phyloP scores from a whole-genome alignment of 1,140 invertebrate genomes.

The Drosophila suzukii region DNA sequence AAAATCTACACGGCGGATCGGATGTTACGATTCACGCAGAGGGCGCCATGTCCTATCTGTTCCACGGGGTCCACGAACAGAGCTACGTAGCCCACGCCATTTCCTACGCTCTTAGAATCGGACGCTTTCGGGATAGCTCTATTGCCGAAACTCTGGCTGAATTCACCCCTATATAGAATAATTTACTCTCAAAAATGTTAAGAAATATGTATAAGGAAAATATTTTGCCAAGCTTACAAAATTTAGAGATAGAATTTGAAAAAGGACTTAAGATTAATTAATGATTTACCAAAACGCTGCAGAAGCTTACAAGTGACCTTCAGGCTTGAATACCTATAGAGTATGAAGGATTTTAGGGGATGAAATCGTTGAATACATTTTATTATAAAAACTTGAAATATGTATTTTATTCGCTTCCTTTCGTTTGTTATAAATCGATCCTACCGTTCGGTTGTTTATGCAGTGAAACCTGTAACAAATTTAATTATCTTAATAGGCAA shows the following conservation, averaged over 20 bases:
- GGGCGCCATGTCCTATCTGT: constrained; percentile 93
- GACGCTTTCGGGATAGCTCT: constrained; percentile 84
- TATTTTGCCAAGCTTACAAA: constrained; percentile 12
- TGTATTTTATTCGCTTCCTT: no score
- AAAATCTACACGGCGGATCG: constrained; percentile 92
- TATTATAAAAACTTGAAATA: neutral
- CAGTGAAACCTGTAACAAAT: neutral
- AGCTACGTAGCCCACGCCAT: constrained; percentile 95
- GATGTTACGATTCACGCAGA: constrained; percentile 94
- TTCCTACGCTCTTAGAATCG: constrained; percentile 90
- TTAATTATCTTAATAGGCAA: constrained; percentile 1
- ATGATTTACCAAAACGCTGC: neutral
- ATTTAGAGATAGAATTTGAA: neutral
- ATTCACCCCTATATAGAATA: constrained; percentile 69
- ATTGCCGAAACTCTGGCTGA: constrained; percentile 79
- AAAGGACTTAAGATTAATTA: neutral
- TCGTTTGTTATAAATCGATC: no score
- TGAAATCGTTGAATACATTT: neutral
- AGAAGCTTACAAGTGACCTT: neutral
- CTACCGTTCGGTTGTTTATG: neutral
- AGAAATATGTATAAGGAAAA: neutral
- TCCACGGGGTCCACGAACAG: constrained; percentile 96
- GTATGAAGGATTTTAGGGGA: neutral
- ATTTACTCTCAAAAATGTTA: neutral
- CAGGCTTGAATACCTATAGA: neutral